A percentile compares a stretch with the other conserved stretches of the same genome.
phyloP scores from a whole-genome alignment of 1,140 invertebrate species.

The Scaptomyza montana region DNA sequence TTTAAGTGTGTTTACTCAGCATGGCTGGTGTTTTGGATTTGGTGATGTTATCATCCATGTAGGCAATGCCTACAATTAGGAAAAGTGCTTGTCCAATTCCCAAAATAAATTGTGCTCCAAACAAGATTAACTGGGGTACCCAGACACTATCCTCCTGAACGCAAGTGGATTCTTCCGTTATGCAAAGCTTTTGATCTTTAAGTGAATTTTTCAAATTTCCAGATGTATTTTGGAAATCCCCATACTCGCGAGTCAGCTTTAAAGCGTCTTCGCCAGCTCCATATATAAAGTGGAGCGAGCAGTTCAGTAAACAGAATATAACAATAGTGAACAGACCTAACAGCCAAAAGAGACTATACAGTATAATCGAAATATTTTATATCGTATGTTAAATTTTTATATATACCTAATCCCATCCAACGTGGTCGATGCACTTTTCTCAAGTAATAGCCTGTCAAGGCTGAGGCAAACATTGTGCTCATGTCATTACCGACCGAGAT shows the following conservation, averaged over 20 bases:
- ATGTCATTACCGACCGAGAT: slow-evolving; percentile 88
- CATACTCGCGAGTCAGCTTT: slow-evolving; percentile 87
- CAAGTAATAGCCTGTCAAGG: slow-evolving; percentile 65
- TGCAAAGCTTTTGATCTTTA: slow-evolving; percentile 46
- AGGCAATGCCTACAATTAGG: slow-evolving; percentile 87
- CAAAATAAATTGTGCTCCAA: slow-evolving; percentile 87
- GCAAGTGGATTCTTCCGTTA: slow-evolving; percentile 27
- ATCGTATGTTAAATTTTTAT: neutral
- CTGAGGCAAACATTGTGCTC: slow-evolving; percentile 61
- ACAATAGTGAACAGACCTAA: slow-evolving; percentile 88
- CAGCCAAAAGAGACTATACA: slow-evolving; percentile 49
- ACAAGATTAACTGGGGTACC: slow-evolving; percentile 86
- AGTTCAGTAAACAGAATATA: slow-evolving; percentile 88
- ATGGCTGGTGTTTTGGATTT: slow-evolving; percentile 88
- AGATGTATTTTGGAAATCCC: slow-evolving; percentile 53
- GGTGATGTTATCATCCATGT: slow-evolving; percentile 89
- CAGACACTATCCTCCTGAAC: slow-evolving; percentile 84
- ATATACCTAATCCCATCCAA: slow-evolving; percentile 74
- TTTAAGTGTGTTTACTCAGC: slow-evolving; percentile 84
- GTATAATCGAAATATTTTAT: slow-evolving; percentile 73
- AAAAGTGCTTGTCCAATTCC: slow-evolving; percentile 87
- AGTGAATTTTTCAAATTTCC: slow-evolving; percentile 46
- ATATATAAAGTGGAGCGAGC: slow-evolving; percentile 89
- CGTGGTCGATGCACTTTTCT: slow-evolving; percentile 70
- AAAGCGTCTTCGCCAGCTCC: slow-evolving; percentile 89